These are phyloP conservation scores for Fabriciana adippe DNA, from an alignment of 2,888 invertebrate genomes.

Conservation along the genomic window DNA sequence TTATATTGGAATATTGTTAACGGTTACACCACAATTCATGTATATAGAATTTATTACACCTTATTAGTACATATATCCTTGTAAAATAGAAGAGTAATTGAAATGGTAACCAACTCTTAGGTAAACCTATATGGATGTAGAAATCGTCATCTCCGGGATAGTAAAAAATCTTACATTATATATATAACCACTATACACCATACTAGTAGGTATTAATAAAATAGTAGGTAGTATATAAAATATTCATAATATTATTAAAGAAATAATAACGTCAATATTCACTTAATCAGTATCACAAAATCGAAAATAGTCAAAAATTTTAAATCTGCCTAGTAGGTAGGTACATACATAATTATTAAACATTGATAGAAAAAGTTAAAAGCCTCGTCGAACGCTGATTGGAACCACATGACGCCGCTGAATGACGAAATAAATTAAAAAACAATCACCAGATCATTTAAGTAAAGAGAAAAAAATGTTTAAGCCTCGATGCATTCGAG, in stretches of 20 bases:
- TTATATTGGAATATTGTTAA: not conserved
- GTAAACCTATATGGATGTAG: too few species aligned
- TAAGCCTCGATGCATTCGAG: conserved; percentile 67
- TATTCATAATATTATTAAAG: too few species aligned
- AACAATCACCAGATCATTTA: conserved; percentile 81
- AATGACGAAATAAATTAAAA: conserved; percentile 79
- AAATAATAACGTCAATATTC: too few species aligned
- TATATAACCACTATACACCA: too few species aligned
- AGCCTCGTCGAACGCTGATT: conserved; percentile 69
- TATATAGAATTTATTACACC: not conserved
- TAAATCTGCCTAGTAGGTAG: conserved; percentile 17
- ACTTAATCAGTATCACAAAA: not conserved
- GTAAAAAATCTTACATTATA: too few species aligned
- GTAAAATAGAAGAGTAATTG: too few species aligned
- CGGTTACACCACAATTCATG: not conserved
- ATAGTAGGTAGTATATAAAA: too few species aligned
- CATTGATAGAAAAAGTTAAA: conserved; percentile 68
- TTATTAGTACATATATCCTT: too few species aligned
- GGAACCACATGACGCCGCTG: conserved; percentile 78
- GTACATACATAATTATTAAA: conserved; percentile 42
- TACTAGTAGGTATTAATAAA: too few species aligned
- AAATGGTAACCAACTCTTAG: too few species aligned
- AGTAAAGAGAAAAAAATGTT: conserved; percentile 76
- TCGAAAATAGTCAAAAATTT: conserved; percentile 1
- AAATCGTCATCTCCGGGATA: too few species aligned